Base-by-base conservation (phyloP, 2,888 invertebrate species). In the Papilio elwesi region DNA sequence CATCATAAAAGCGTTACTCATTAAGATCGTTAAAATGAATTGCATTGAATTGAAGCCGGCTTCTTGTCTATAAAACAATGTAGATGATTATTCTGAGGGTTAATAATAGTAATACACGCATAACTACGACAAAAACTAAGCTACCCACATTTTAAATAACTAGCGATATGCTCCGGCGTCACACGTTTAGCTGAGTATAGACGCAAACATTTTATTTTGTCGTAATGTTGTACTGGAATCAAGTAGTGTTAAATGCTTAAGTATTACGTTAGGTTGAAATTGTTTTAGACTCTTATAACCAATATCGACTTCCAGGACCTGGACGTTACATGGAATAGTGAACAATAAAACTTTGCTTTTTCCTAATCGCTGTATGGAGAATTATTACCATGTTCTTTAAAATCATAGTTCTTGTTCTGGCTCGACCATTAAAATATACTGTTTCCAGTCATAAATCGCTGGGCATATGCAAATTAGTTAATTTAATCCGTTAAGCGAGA, bases 401-500 rank as follows among this genome's bases (percentile, higher is more conserved):
- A 55, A 55, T 55, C 11, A 55, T 55, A 43, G 43, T 9, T 4
- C 43, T 43, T 43, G 9, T 43, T 6, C 11, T 55, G 11, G 13
- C 13, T 57, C 36, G 57, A 36, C 57, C 7, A 11, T 57, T 57
- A 57, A 36, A 57, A 12, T 10, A 26, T 26, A 55, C 11, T 57
- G 7, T 38, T 38, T 59, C n/a, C 7, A 59, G 5, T 59, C 59
- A 6, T 64, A 51, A 64, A 26, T 64, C 48, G 16, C 10, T 36
- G 64, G 26, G 26, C 53, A 36, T 15, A 64, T 65, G 70, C 55
- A 57, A 55, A 49, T 62, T 47, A 43, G 57, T 66, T 67, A 67
- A 59, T 65, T 57, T 65, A 9, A 57, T 15, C 36, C 15, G 48
- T 16, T 73, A 65, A 13, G 10, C 65, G 73, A 52, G 63, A 73